Base-by-base conservation (phyloP, 1,140 invertebrate species). In the Platyura marginata region DNA sequence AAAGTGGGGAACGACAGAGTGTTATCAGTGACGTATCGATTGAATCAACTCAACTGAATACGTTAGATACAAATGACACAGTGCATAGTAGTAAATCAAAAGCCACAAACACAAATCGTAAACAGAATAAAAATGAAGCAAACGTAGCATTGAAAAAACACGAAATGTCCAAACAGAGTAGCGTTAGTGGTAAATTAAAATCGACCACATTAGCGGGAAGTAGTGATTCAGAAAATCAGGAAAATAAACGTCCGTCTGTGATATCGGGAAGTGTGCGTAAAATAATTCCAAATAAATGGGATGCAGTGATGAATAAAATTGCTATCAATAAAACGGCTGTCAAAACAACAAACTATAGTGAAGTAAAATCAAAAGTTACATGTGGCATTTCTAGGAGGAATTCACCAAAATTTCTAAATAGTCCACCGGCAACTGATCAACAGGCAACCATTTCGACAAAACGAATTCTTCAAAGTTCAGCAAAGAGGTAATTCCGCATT, bases 291-390 rank as follows among this genome's bases (percentile, higher is more conserved):
- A 61, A 61, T 48, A 70, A 79, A 42, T 81, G 81, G 71, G 81
- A 86, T 52, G 81, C 75, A 35, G 77, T 86, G 32, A 78, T 83
- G 72, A 81, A 77, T 60, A 85, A 85, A 61, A 81, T 81, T 40
- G 74, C 77, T 19, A 78, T 77, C 49, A 74, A 73, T 25, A 79
- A 81, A 52, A 69, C 63, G 18, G 75, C 80, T 49, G 71, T 76
- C 45, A 74, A 75, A 52, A 66, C 62, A n/a, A 79, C 77, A 48
- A 69, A 70, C 9, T 74, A 77, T 39, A 85, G 81, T 57, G 81
- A 88, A 55, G 75, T 88, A 20, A 86, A 86, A 55, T 81, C 81
- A 3, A 78, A 81, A 62, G 77, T 86, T 21, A 68, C 69, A 44
- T 67, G 64, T 47, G 56, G 51, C 16, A 45, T 46, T 5, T n/a